phyloP scores from a whole-genome alignment of 2,113 vertebrate species.

The Coregonus clupeaformis region DNA sequence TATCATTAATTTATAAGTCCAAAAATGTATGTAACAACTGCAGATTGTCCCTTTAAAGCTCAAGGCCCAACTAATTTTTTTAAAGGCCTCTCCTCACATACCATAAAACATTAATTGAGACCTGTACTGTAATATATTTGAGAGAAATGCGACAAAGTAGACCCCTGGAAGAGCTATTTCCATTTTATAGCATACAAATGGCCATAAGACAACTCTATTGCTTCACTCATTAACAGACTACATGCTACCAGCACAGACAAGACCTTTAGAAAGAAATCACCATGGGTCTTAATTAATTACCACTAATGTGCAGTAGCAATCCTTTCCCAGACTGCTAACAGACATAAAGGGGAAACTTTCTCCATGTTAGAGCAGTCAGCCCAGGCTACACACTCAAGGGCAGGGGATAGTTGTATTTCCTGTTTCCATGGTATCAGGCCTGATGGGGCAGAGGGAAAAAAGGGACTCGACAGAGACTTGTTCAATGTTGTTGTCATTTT shows the following conservation, averaged over 20 bases:
- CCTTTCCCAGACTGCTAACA: no score
- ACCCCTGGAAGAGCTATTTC: no score
- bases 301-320: conserved; percentile 26
- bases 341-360: conserved; percentile 21
- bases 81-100: no score
- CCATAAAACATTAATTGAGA: no score
- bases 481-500: conserved; percentile 65
- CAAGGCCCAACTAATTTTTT: no score
- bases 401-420: conserved; percentile 61
- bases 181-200: conserved; percentile 5
- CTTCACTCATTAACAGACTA: conserved; percentile 30
- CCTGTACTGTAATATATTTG: no score
- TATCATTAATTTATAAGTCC: no score
- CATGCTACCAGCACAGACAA: conserved; percentile 17
- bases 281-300: conserved; percentile 44
- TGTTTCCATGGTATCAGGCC: conserved; percentile 70
- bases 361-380: conserved; percentile 55
- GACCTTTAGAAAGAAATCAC: conserved; percentile 48
- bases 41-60: no score
- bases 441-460: conserved; percentile 36
- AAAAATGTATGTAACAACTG: no score
- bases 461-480: conserved; percentile 43
- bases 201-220: conserved; percentile 27
- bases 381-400: conserved; percentile 43
- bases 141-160: no score